Conservation (phyloP, 2,113 vertebrate genomes). For the Aegithalos caudatus region DNA sequence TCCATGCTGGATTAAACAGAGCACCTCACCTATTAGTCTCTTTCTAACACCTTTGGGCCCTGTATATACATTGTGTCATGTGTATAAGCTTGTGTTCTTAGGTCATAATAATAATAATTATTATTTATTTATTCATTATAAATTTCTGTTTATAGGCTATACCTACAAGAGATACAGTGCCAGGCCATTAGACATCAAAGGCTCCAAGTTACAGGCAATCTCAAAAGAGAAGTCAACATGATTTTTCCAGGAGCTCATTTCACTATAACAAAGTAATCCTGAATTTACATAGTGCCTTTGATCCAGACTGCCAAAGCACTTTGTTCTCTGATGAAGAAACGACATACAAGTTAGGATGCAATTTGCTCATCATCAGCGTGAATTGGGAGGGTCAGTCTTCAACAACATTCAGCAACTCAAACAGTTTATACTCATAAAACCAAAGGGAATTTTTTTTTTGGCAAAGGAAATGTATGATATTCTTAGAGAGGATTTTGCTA, state of each 20-base stretch:
- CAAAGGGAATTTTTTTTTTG: neutral
- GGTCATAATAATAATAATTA: neutral
- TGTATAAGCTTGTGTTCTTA: neutral
- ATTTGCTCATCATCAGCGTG: neutral
- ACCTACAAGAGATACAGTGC: neutral
- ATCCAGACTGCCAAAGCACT: neutral
- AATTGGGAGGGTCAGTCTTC: neutral
- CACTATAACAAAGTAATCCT: neutral
- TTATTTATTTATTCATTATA: neutral
- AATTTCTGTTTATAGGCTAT: neutral
- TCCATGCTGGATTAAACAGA: neutral
- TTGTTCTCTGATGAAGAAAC: conserved; percentile 6
- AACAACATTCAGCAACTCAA: neutral
- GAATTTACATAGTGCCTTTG: conserved; percentile 14
- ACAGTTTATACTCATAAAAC: neutral
- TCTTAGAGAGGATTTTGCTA: neutral
- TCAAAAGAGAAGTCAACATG: neutral
- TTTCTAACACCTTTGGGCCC: neutral
- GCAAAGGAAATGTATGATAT: neutral
- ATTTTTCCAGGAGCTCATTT: conserved; percentile 33
- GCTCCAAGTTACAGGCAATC: neutral
- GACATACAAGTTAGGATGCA: neutral
- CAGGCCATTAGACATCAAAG: conserved; percentile 9
- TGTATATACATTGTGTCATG: neutral
- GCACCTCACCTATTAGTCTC: neutral